phyloP scores from a whole-genome alignment of 2,797 vertebrate genomes.

The Apogon hyalosoma region DNA sequence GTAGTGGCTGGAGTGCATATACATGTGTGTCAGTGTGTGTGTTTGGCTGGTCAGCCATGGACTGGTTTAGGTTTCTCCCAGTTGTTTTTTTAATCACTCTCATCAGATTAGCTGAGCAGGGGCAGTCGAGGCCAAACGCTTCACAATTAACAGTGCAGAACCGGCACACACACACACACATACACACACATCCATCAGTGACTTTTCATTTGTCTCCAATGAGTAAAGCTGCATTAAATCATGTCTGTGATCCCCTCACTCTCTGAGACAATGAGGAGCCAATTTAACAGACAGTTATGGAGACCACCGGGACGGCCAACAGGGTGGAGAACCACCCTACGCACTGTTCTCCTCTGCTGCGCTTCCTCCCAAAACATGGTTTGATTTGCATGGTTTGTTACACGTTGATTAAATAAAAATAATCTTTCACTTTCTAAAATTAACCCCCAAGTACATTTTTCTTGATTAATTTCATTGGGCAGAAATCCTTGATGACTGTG shows the following conservation, averaged over 20 bases:
- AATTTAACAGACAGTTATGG: slow-evolving; percentile 61
- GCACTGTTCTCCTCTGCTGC: slow-evolving; percentile 38
- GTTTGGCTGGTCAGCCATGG: slow-evolving; percentile 60
- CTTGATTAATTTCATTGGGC: no score
- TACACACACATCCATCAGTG: slow-evolving; percentile 77
- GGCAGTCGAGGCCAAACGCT: slow-evolving; percentile 81
- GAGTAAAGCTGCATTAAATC: slow-evolving; percentile 79
- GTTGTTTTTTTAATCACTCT: slow-evolving; percentile 84
- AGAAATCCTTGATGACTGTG: no score
- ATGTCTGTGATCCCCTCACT: slow-evolving; percentile 72
- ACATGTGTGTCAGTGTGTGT: slow-evolving; percentile 31
- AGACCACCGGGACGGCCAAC: slow-evolving; percentile 65
- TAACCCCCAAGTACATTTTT: not conserved
- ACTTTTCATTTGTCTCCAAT: slow-evolving; percentile 80
- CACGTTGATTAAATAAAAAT: slow-evolving; percentile 18
- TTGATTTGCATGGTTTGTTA: not conserved
- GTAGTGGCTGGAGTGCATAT: slow-evolving; percentile 20
- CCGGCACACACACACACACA: slow-evolving; percentile 42
- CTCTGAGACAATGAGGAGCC: slow-evolving; percentile 78
- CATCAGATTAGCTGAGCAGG: slow-evolving; percentile 84
- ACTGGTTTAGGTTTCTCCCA: slow-evolving; percentile 77
- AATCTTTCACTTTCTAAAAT: slow-evolving; percentile 10
- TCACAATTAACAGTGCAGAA: slow-evolving; percentile 80
- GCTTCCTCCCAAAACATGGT: slow-evolving; percentile 28
- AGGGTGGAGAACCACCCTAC: slow-evolving; percentile 23